Base-by-base conservation (phyloP, 2,888 invertebrate genomes). In the Bombyx huttoni region DNA sequence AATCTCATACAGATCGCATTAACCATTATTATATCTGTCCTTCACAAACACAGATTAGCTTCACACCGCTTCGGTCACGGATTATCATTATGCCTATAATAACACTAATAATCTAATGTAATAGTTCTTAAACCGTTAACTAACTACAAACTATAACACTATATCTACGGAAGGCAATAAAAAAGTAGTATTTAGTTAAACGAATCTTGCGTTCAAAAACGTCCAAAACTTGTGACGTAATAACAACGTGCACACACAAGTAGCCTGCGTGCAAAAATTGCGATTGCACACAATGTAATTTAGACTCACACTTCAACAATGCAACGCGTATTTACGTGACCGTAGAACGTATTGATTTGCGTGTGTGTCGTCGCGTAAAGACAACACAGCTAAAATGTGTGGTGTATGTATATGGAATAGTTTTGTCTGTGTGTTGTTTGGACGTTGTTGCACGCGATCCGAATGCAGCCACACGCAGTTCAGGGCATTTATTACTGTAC, bases 401-500 rank as follows among this genome's bases (percentile, higher is more conserved):
- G 24, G 48, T 13, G 51, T 62, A 55, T 63, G 54, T 52, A 53
- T 55, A 65, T 59, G 58, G 52, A 55, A 54, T 5, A 52, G 51
- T 34, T 13, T 40, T 60, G 53, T 56, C 55, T 53, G 60, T 68
- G 70, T 73, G 73, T 67, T 70, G 68, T 58, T 55, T 24, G 47
- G 53, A 58, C 64, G 70, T 64, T 56, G 69, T 65, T 75, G 77
- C 80, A 80, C 75, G 81, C 81, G 78, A 79, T 73, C 68, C 65
- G 70, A 72, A 40, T 40, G 40, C 40, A 40, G 69, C 73, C 71
- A 71, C 76, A 77, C 77, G 75, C 75, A 75, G 67, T 63, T 40
- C 53, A 52, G 72, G 73, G 70, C 70, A 58, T 78, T 81, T 82
- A 63, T 78, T 81, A 59, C 61, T 71, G 81, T 69, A 66, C 65